Evolutionary conservation across 2,888 invertebrate genomes (phyloP).

Genomic region (Apamea monoglypha): DNA sequence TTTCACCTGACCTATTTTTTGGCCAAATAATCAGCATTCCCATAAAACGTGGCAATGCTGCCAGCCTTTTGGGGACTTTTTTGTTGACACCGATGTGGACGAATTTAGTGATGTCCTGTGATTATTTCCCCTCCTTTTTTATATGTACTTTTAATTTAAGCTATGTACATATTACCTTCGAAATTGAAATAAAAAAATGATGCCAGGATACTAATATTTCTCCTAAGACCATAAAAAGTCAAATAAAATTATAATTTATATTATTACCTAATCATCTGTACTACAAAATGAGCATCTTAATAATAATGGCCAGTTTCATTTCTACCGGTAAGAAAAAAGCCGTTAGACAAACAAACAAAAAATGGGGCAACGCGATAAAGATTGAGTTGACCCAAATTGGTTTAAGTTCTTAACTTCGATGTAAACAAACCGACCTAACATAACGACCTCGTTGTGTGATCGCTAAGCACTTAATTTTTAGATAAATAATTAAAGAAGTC

Average conservation of each 20-base stretch:
- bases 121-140: neutral
- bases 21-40: neutral
- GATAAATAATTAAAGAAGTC: constrained; percentile 7
- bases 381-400: constrained; percentile 25
- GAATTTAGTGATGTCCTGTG: neutral
- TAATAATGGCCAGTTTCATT: constrained; percentile 3
- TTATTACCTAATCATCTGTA: neutral
- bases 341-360: neutral
- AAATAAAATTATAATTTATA: neutral
- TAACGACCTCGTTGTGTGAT: constrained; percentile 7
- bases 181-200: too few relatives aligned
- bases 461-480: neutral
- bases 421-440: constrained; percentile 19
- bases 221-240: neutral
- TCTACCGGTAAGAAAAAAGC: constrained; percentile 9
- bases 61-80: neutral
- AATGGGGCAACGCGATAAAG: constrained; percentile 37
- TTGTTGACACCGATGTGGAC: neutral
- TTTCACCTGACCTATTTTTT: neutral
- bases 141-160: neutral
- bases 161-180: too few relatives aligned
- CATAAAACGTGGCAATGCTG: neutral
- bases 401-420: constrained; percentile 4
- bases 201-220: neutral
- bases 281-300: constrained; percentile 5